Percentiles rank a stretch among this genome's conserved stretches.
These are phyloP conservation scores for Anaspis maculata DNA, from an alignment of 2,888 invertebrate genomes.

Conservation along the genomic window DNA sequence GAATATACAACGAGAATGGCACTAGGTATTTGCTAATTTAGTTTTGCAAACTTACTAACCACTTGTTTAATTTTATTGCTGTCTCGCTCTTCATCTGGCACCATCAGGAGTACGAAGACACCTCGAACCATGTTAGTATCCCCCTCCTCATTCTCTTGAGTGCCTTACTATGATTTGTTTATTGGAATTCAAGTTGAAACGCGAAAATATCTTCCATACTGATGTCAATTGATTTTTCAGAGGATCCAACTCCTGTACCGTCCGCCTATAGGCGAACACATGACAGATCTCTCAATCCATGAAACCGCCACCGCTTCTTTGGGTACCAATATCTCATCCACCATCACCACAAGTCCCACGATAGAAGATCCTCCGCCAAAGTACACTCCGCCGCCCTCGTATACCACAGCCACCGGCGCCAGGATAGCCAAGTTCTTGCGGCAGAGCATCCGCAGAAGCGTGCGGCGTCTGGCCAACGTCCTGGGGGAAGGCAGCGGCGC, in stretches of 20 bases:
- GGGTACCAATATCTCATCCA: conserved; percentile 17
- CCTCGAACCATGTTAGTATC: conserved; percentile 25
- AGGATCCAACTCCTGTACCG: conserved; percentile 77
- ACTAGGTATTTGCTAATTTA: too few relatives aligned
- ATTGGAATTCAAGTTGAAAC: too few relatives aligned
- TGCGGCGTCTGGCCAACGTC: conserved; percentile 56
- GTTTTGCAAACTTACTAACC: too few relatives aligned
- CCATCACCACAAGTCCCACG: conserved; percentile 29
- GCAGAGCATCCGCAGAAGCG: conserved; percentile 70
- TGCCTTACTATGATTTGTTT: neutral
- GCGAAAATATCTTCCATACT: too few relatives aligned
- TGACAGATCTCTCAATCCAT: conserved; percentile 39
- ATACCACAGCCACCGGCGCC: conserved; percentile 85
- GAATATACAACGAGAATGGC: too few relatives aligned
- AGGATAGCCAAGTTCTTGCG: conserved; percentile 66
- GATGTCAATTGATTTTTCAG: conserved; percentile 50
- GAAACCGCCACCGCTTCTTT: conserved; percentile 29
- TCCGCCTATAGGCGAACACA: conserved; percentile 52
- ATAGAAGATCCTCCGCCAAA: conserved; percentile 80
- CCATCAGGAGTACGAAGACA: conserved; percentile 22
- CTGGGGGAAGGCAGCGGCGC: conserved; percentile 42
- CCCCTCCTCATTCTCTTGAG: neutral
- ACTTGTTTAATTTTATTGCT: too few relatives aligned
- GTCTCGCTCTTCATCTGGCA: too few relatives aligned
- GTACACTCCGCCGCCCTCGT: conserved; percentile 88